Base-by-base conservation (phyloP, 2,113 vertebrate species). In the Aptenodytes patagonicus region DNA sequence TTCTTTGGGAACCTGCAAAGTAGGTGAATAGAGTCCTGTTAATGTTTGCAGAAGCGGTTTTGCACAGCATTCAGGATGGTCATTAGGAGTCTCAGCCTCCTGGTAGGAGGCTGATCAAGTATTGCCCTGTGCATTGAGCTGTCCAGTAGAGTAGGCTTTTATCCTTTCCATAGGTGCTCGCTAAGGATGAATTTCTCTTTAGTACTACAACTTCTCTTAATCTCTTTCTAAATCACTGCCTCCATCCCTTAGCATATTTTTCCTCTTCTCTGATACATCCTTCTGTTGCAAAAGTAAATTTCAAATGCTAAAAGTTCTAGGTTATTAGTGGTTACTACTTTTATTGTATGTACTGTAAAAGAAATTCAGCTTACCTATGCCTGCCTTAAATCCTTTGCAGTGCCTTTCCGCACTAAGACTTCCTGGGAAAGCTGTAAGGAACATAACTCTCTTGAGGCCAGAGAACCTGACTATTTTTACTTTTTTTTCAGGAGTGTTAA, bases 401-500 rank as follows among this genome's bases (percentile, higher is more conserved):
- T 36, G 52, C 49, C 15, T 24, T 62, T 51, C 38, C 1, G 5
- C 13, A 11, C 51, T 19, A 6, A 31, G 28, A 19, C 46, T 66
- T 75, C 52, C 65, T 42, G 10, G 44, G 58, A 44, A 54, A 32
- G 32, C 72, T 57, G 14, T 22, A 49, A 80, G 61, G 42, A 88
- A 32, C 12, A 1, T 21, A 34, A 66, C 12, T 83, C 34, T 31
- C 77, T 25, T 29, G 19, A 75, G 40, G 42, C 32, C 70, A 76
- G 52, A 22, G 54, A 60, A 40, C 2, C 75, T 81, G 58, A 75
- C 3, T 86, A 2, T 19, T 76, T 7, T 21, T 46, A 12, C 36
- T 61, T 75, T 16, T 16, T 80, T 38, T 61, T 44, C 70, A 99
- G 99, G 98, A 99, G 99, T 34, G 99, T 99, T 96, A 99, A 99